These are phyloP conservation scores for Smutsia temminckii DNA, from an alignment of 2,797 vertebrate species.

Conservation along the genomic window DNA sequence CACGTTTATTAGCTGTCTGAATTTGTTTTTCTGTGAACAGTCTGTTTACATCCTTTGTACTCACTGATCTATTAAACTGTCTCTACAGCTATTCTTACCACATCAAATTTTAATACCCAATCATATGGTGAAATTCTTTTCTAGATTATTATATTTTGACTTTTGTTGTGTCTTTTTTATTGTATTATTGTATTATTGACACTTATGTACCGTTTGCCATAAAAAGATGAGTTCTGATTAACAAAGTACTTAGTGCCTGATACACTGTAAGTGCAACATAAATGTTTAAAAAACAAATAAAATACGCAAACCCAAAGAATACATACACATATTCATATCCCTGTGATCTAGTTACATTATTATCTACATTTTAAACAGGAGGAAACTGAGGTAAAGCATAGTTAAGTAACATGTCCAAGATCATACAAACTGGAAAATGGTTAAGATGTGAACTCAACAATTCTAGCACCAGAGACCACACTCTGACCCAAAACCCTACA, in stretches of 20 bases:
- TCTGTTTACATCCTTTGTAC: background rate
- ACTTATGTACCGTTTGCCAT: background rate
- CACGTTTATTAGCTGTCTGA: background rate
- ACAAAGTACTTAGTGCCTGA: background rate
- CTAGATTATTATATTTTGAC: background rate
- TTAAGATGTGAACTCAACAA: conserved; percentile 2
- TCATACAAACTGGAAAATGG: background rate
- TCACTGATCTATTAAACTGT: background rate
- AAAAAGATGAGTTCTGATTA: background rate
- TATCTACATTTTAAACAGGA: background rate
- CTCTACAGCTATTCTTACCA: background rate
- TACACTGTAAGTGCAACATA: background rate
- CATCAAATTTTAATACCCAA: background rate
- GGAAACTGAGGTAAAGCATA: background rate
- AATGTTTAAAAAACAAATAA: background rate
- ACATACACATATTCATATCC: background rate
- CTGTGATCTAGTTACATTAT: background rate
- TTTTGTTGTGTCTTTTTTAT: background rate
- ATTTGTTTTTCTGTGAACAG: background rate
- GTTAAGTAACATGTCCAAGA: background rate
- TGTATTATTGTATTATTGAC: background rate
- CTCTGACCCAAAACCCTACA: background rate
- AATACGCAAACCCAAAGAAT: background rate
- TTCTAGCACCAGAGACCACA: background rate
- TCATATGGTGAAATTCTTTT: background rate